These are phyloP conservation scores for Oncorhynchus masou DNA, from an alignment of 2,113 vertebrate genomes.

Conservation along the genomic window DNA sequence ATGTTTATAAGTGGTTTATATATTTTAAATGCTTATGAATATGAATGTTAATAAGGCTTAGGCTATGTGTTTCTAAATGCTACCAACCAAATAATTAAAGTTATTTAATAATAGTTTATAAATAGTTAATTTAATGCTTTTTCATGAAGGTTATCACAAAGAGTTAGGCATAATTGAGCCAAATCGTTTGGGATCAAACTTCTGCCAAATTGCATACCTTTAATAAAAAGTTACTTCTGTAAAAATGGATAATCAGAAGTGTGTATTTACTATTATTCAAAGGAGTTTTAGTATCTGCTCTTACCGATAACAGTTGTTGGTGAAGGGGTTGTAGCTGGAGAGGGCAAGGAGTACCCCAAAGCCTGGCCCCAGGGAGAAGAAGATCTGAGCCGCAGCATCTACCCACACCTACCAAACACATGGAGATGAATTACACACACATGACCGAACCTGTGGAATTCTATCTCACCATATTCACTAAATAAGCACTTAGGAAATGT, in stretches of 20 bases:
- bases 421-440: background rate
- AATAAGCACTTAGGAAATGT: constrained; percentile 38
- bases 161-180: too few species aligned
- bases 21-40: too few species aligned
- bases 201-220: constrained; percentile 61
- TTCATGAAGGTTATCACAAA: too few species aligned
- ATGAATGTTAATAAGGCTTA: background rate
- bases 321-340: constrained; percentile 90
- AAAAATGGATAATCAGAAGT: too few species aligned
- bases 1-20: too few species aligned
- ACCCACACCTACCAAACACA: constrained; percentile 83
- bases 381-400: constrained; percentile 89
- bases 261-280: background rate
- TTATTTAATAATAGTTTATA: too few species aligned
- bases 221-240: too few species aligned
- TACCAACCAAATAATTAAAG: too few species aligned
- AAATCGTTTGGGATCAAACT: constrained; percentile 77
- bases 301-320: constrained; percentile 93
- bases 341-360: constrained; percentile 89
- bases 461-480: too few species aligned
- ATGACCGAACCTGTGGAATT: too few species aligned
- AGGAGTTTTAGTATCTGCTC: constrained; percentile 8
- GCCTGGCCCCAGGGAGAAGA: constrained; percentile 89
- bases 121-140: too few species aligned
- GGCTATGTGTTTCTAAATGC: too few species aligned